Evolutionary conservation across 2,797 vertebrate genomes (phyloP), one percentile per base, ranked within the genome.

Genomic region (Silurus aristotelis): DNA sequence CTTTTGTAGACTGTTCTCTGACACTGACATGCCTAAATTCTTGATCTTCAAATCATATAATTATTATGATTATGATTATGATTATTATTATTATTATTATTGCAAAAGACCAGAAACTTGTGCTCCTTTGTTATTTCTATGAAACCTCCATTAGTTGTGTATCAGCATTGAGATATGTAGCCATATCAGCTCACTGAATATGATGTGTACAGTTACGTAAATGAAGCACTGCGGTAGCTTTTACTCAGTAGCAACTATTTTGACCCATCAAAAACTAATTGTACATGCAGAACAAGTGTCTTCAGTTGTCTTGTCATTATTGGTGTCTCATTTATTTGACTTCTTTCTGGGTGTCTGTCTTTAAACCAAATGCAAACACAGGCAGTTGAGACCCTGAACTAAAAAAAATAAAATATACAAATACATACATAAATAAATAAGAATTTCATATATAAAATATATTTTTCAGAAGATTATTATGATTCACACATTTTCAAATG

Each of bases 91-190:
- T 60, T 61, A 61, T 61, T 20, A 61, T 61, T 67, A 80, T 92
- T 91, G 87, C 86, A 91, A 93, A 95, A 92, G 95, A 96, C 95
- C 95, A 96, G 95, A 96, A 94, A 95, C 95, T 95, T 95, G 95
- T 96, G 95, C 93, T 93, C 75, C 90, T 95, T 94, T 95, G 93
- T 91, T 91, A 90, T 92, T 90, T 94, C 90, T 94, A 94, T 91
- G 89, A 93, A 93, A 92, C 87, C 85, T 80, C 93, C 92, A 93
- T 91, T 95, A 94, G 93, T 93, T 92, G 88, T 91, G 79, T 88
- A 90, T 91, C 90, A 93, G 89, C 67, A 84, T 89, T 88, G 75
- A 90, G 90, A 93, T 89, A 92, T 94, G 94, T 94, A 94, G 94
- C 92, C 86, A 91, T 94, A 89, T 89, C 80, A 90, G 93, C 90